phyloP scores from a whole-genome alignment of 2,113 vertebrate genomes.

The Elachura formosa region DNA sequence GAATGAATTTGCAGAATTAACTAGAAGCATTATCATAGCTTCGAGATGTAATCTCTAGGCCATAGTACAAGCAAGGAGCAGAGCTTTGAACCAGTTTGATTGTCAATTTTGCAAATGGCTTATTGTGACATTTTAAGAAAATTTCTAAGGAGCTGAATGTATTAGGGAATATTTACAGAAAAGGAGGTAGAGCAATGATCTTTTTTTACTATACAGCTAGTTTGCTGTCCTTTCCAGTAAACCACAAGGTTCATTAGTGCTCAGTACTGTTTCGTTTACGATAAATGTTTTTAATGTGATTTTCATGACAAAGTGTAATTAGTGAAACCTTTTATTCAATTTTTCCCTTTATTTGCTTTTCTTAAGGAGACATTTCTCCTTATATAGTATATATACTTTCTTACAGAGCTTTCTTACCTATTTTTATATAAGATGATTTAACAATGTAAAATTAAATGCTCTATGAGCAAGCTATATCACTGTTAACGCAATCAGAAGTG shows the following conservation, averaged over 20 bases:
- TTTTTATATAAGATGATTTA: constrained; percentile 73
- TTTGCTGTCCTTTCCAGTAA: constrained; percentile 56
- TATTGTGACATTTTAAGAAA: constrained; percentile 2
- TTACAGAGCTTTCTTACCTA: constrained; percentile 79
- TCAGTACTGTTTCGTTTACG: constrained; percentile 51
- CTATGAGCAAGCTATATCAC: constrained; percentile 67
- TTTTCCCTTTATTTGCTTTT: constrained; percentile 40
- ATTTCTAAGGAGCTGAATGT: constrained; percentile 39
- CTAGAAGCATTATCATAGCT: not conserved
- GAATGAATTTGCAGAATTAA: not conserved
- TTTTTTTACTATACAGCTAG: constrained; percentile 38
- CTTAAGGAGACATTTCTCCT: constrained; percentile 62
- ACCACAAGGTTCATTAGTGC: constrained; percentile 44
- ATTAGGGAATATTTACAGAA: constrained; percentile 1
- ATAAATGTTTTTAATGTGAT: constrained; percentile 61
- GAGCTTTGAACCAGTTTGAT: constrained; percentile 36
- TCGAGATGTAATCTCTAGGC: not conserved
- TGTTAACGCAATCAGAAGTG: constrained; percentile 61
- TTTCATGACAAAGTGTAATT: constrained; percentile 58
- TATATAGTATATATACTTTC: constrained; percentile 67
- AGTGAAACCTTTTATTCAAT: constrained; percentile 43
- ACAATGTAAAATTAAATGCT: constrained; percentile 64
- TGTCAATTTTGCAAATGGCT: constrained; percentile 32
- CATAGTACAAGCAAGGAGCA: not conserved
- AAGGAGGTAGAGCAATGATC: not conserved